These are phyloP conservation scores for Eupithecia vulgata DNA, from an alignment of 2,888 invertebrate genomes.

Conservation along the genomic window DNA sequence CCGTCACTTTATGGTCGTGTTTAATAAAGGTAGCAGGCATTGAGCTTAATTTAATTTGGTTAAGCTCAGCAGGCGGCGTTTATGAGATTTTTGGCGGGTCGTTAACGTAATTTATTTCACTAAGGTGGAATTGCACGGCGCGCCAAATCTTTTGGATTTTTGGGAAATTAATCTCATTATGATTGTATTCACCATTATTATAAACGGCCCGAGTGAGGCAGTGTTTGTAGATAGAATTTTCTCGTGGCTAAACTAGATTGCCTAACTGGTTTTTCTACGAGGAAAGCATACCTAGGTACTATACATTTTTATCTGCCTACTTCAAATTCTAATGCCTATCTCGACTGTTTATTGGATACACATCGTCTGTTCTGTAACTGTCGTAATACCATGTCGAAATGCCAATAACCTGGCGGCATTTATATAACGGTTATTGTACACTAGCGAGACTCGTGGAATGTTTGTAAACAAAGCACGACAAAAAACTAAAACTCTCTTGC, in stretches of 20 bases:
- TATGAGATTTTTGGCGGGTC: conserved; percentile 38
- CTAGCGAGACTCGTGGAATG: too few relatives aligned
- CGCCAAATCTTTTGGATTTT: conserved; percentile 6
- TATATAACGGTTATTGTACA: conserved; percentile 16
- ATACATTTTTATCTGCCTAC: too few relatives aligned
- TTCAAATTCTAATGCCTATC: background rate
- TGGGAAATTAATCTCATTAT: background rate
- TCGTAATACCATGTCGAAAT: conserved; percentile 30
- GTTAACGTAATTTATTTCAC: conserved; percentile 34
- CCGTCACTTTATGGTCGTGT: conserved; percentile 30
- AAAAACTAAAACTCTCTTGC: too few relatives aligned
- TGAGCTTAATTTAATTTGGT: conserved; percentile 40
- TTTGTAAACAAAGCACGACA: too few relatives aligned
- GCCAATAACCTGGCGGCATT: conserved; percentile 28
- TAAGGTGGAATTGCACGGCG: conserved; percentile 16
- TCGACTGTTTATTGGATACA: conserved; percentile 13
- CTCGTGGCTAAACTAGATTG: too few relatives aligned
- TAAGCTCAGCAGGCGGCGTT: conserved; percentile 35
- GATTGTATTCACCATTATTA: background rate
- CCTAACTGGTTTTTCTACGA: too few relatives aligned
- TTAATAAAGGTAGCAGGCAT: conserved; percentile 35
- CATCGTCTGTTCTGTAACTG: conserved; percentile 7
- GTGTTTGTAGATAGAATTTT: background rate
- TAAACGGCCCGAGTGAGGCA: background rate
- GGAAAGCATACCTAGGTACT: too few relatives aligned